Evolutionary conservation across 2,113 vertebrate species (phyloP), one percentile per base, ranked within the genome.

Genomic region (Pachypanchax playfairii): DNA sequence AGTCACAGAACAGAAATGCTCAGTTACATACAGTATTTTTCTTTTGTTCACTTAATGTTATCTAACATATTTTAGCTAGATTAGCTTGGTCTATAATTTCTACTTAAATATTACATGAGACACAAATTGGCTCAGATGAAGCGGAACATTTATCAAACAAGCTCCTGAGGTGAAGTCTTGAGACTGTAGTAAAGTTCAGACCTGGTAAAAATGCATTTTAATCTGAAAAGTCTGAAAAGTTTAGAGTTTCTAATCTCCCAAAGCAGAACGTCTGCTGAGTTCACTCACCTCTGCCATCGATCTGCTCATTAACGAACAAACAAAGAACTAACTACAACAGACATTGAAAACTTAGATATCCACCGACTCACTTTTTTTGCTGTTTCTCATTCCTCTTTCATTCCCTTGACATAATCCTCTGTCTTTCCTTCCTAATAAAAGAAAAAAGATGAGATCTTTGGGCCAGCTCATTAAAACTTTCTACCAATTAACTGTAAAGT

Each of bases 221-320:
- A n/a, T n/a, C n/a, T n/a, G n/a, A n/a, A n/a, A n/a, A 28, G 31
- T 73, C 53, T 56, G 76, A 44, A 4, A n/a, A n/a, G n/a, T n/a
- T n/a, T n/a, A n/a, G n/a, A 21, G 39, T 20, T 2, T 75, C 44
- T 60, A 71, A 83, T 77, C 77, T 75, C 65, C 65, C 55, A 22
- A 17, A 72, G 53, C 76, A 74, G 68, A 68, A 59, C 31, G 54
- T 59, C 74, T 31, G 63, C 68, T 44, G 68, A 38, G 48, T 49
- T 26, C 21, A 35, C 51, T 59, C 65, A 77, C 75, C 51, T 75
- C 64, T 49, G 41, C 53, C 76, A 78, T 85, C 84, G 79, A 85
- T 88, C 75, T 75, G 49, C 68, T 79, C 75, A 79, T 80, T 79
- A 82, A 68, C 75, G 70, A 68, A 63, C 41, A 69, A 73, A 70